phyloP scores from a whole-genome alignment of 2,113 vertebrate genomes.

The Cervus canadensis region DNA sequence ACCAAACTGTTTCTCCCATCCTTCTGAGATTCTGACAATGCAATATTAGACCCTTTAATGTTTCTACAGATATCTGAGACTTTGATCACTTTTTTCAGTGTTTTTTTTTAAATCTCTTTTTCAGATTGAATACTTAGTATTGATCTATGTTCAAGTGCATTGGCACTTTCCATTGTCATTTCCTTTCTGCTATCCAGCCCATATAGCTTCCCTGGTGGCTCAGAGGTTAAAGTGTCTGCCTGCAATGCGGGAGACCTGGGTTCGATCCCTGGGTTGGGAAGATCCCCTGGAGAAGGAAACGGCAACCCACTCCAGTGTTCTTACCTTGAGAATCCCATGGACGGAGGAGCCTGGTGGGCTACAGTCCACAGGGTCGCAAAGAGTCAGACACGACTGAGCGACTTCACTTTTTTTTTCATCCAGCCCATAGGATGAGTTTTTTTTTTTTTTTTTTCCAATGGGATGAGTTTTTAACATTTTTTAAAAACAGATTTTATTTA shows the following conservation, averaged over 20 bases:
- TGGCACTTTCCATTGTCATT: not conserved
- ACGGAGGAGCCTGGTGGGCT: too few relatives aligned
- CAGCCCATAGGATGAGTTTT: too few relatives aligned
- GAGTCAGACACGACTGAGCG: too few relatives aligned
- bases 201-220: not conserved
- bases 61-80: not conserved
- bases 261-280: too few relatives aligned
- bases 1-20: not conserved
- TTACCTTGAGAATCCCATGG: too few relatives aligned
- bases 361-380: too few relatives aligned
- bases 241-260: too few relatives aligned
- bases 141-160: not conserved
- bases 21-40: not conserved
- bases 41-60: not conserved
- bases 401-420: too few relatives aligned
- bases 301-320: too few relatives aligned
- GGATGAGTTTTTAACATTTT: not conserved
- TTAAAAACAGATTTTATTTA: not conserved
- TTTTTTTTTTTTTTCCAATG: too few relatives aligned
- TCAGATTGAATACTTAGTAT: not conserved
- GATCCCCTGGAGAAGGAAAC: too few relatives aligned
- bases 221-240: too few relatives aligned
- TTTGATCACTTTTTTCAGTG: not conserved
- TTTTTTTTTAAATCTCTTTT: not conserved
- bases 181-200: not conserved